Conservation (phyloP, 2,113 vertebrate genomes). For the Psophia crepitans region DNA sequence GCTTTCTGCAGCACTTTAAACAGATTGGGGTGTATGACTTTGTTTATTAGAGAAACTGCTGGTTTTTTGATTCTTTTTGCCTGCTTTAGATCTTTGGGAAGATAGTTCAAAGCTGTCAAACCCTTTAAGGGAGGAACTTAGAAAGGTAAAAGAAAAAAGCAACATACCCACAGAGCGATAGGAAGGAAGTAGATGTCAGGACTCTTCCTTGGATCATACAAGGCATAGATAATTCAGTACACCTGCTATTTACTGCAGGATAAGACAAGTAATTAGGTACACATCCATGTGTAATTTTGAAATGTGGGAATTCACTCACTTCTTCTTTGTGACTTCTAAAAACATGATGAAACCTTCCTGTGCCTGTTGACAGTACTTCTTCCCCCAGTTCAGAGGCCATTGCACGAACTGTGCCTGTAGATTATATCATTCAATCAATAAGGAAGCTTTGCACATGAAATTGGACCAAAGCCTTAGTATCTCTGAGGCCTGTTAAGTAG, state of each 20-base stretch:
- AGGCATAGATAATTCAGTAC: conserved; percentile 28
- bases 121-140: not conserved
- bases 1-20: not conserved
- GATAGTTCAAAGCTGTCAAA: conserved; percentile 39
- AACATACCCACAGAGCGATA: not conserved
- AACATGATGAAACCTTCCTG: not conserved
- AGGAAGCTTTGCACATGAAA: not conserved
- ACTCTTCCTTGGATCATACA: not conserved
- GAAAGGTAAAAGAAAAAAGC: conserved; percentile 12
- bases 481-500: not conserved
- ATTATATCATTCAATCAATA: not conserved
- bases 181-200: conserved; percentile 28
- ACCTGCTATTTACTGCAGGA: not conserved
- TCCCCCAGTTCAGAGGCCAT: not conserved
- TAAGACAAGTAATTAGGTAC: conserved; percentile 16
- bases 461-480: not conserved
- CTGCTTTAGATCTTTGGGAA: conserved; percentile 24
- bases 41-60: not conserved
- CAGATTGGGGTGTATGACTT: not conserved
- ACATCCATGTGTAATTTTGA: conserved; percentile 4
- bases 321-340: not conserved
- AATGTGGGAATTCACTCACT: not conserved
- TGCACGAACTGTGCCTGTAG: not conserved
- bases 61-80: not conserved
- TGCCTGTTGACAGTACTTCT: not conserved